Percentiles rank a stretch among this genome's conserved stretches.
These are phyloP conservation scores for Scophthalmus maximus DNA, from an alignment of 2,113 vertebrate species.

Conservation along the genomic window DNA sequence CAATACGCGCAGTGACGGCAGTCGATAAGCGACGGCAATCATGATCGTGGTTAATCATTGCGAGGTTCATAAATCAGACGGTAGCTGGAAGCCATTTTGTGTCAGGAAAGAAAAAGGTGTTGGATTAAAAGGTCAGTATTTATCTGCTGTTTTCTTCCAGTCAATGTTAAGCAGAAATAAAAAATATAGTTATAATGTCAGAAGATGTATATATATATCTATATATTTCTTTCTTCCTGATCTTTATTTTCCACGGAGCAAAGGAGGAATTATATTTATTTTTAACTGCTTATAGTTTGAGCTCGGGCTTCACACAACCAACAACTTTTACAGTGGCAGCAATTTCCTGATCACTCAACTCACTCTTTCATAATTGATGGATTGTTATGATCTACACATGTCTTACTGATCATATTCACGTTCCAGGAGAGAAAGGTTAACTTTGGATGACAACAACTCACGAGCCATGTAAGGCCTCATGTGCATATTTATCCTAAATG, in stretches of 20 bases:
- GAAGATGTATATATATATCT: too few species aligned
- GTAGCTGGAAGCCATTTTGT: slow-evolving; percentile 14
- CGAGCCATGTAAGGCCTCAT: too few species aligned
- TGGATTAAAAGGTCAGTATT: too few species aligned
- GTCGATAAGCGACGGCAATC: slow-evolving; percentile 33
- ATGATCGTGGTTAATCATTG: slow-evolving; percentile 35
- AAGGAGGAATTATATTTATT: slow-evolving; percentile 48
- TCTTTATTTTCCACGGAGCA: slow-evolving; percentile 70
- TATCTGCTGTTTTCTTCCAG: not conserved
- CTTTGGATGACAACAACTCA: too few species aligned
- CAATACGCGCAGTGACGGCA: slow-evolving; percentile 23
- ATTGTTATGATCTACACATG: not conserved
- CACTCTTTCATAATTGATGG: too few species aligned
- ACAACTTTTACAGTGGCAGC: slow-evolving; percentile 15
- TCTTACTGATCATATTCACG: too few species aligned
- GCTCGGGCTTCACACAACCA: too few species aligned
- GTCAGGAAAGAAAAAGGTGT: not conserved
- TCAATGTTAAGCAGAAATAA: slow-evolving; percentile 2
- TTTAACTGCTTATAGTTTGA: slow-evolving; percentile 30
- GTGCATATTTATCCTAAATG: too few species aligned
- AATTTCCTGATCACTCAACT: slow-evolving; percentile 13
- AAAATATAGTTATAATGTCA: not conserved
- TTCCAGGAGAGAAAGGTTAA: too few species aligned
- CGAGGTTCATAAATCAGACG: slow-evolving; percentile 43
- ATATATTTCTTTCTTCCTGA: slow-evolving; percentile 45